Evolutionary conservation across 2,888 invertebrate genomes (phyloP).

Genomic region (Lithophane leautieri): DNA sequence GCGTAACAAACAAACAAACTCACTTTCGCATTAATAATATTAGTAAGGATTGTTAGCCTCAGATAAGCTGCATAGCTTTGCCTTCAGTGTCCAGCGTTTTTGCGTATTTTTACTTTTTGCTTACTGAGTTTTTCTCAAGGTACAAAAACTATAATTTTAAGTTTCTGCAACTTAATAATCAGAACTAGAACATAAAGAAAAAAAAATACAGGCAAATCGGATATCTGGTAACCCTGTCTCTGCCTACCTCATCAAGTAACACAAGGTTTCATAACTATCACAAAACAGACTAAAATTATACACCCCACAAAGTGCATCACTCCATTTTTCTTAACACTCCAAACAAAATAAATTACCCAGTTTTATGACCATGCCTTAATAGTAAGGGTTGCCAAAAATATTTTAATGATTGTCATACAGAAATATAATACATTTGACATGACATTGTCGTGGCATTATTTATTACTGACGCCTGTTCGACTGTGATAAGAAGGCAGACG

Average conservation of each 20-base stretch:
- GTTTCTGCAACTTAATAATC: background rate
- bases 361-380: conserved; percentile 27
- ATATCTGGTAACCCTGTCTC: background rate
- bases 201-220: background rate
- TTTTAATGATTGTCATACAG: conserved; percentile 42
- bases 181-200: background rate
- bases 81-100: background rate
- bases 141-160: background rate
- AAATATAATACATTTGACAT: conserved; percentile 46
- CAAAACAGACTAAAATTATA: background rate
- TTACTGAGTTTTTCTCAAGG: background rate
- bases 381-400: conserved; percentile 59
- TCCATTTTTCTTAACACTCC: background rate
- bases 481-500: conserved; percentile 17
- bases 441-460: conserved; percentile 58
- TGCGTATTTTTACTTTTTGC: background rate
- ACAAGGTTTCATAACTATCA: background rate
- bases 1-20: too few species aligned
- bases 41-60: too few species aligned
- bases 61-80: background rate
- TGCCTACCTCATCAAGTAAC: background rate
- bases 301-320: background rate
- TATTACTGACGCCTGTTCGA: conserved; percentile 38
- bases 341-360: conserved; percentile 6
- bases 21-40: too few species aligned